These are phyloP conservation scores for Petaurus breviceps DNA, from an alignment of 2,113 vertebrate species.

Conservation along the genomic window DNA sequence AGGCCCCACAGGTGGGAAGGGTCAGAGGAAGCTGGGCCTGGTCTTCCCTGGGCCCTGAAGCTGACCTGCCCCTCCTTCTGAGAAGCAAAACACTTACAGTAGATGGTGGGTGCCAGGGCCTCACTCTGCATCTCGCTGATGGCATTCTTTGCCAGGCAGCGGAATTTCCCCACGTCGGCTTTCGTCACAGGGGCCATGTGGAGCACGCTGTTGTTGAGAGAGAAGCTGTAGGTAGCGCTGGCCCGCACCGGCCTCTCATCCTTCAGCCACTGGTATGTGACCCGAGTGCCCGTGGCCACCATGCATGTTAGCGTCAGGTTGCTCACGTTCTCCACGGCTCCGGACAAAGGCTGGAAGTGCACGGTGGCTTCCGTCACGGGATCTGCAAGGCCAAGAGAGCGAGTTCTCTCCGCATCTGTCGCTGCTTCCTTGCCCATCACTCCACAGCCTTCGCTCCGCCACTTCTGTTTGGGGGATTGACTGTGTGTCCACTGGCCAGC, in stretches of 20 bases:
- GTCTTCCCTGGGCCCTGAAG: no score
- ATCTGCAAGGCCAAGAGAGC: conserved; percentile 75
- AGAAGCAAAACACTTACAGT: conserved; percentile 82
- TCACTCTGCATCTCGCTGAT: conserved; percentile 86
- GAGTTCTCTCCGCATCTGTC: background rate
- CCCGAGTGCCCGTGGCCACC: conserved; percentile 82
- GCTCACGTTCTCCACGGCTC: conserved; percentile 84
- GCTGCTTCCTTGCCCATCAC: no score
- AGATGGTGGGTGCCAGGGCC: conserved; percentile 84
- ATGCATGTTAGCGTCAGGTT: conserved; percentile 86
- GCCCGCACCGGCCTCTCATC: conserved; percentile 78
- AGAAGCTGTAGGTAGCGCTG: conserved; percentile 79
- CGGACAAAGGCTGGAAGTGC: conserved; percentile 80
- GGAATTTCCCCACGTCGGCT: conserved; percentile 87
- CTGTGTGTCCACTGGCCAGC: no score
- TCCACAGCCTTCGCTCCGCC: no score
- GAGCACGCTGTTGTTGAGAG: conserved; percentile 81
- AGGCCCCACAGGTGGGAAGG: no score
- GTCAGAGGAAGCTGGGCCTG: no score
- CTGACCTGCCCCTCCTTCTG: no score
- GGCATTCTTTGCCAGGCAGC: conserved; percentile 85
- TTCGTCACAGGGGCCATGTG: conserved; percentile 86
- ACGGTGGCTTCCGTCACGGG: conserved; percentile 83
- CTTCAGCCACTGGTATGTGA: conserved; percentile 87
- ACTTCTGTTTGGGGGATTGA: no score